Base-by-base conservation (phyloP, 2,888 invertebrate genomes). In the Erebia palarica region DNA sequence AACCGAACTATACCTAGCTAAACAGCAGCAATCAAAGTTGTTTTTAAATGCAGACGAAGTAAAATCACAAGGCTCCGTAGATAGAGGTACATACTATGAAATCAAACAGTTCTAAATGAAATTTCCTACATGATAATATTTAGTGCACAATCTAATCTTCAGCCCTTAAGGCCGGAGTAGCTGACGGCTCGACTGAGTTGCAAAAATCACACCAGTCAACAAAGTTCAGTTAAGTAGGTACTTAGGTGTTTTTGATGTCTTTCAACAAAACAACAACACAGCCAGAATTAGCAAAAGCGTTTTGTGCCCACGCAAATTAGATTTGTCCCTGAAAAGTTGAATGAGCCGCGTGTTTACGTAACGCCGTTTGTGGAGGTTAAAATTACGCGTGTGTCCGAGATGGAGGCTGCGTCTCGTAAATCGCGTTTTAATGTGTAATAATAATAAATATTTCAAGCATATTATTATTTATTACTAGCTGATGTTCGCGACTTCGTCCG, bases 281-380 rank as follows among this genome's bases (percentile, higher is more conserved):
- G 57, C 47, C 27, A 36, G 51, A 66, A 49, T 49, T 70, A 59
- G 59, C 59, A 51, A 47, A 18, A 14, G 2, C 16, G 21, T 51
- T 16, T 36, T 51, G 27, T 36, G n/a, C 60, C 63, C 53, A 57
- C 49, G 14, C 42, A 66, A 51, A 59, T 59, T 55, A 55, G 44
- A 72, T 69, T 53, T 71, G 72, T 75, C 69, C 69, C 65, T 58
- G 78, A 76, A 77, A 78, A 78, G 74, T 78, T 78, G 78, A 81
- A 76, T 75, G 77, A 70, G 75, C 73, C 69, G 58, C 63, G 59
- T 82, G 82, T 83, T 81, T 83, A 82, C 77, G 77, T 80, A 79
- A 77, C 75, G 78, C 76, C 83, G 82, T 80, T 82, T 73, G 73
- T 78, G 78, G 78, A 81, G 78, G 78, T 80, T 80, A 77, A 82